A percentile compares a stretch with the other conserved stretches of the same genome.
phyloP scores from a whole-genome alignment of 2,888 invertebrate genomes.

The Polyommatus icarus region DNA sequence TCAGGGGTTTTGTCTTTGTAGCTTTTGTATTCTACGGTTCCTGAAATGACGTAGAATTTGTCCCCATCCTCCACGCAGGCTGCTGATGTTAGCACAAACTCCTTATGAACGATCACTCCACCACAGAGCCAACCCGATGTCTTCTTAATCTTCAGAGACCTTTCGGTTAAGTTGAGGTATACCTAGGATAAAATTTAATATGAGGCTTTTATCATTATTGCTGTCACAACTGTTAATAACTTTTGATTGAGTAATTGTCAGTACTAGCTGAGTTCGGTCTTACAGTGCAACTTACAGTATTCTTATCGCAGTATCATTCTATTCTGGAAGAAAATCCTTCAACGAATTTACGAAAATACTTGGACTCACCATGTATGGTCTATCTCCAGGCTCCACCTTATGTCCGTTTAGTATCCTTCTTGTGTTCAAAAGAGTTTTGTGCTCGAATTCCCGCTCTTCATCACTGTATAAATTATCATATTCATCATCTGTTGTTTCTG shows the following conservation, averaged over 20 bases:
- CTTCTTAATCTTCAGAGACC: constrained; percentile 71
- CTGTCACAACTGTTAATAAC: background rate
- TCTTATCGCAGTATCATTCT: background rate
- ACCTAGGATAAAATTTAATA: constrained; percentile 50
- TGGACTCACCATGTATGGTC: constrained; percentile 68
- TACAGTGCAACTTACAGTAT: background rate
- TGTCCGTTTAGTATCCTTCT: constrained; percentile 69
- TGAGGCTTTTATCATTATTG: background rate
- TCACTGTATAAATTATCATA: constrained; percentile 48
- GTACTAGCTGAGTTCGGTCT: background rate
- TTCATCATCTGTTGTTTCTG: constrained; percentile 34
- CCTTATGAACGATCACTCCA: constrained; percentile 64
- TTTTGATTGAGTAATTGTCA: no score
- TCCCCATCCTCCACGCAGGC: constrained; percentile 75
- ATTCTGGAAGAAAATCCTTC: background rate
- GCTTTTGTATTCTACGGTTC: constrained; percentile 67
- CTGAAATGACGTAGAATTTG: constrained; percentile 69
- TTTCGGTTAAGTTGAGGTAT: constrained; percentile 69
- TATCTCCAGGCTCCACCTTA: constrained; percentile 53
- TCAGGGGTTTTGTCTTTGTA: constrained; percentile 59
- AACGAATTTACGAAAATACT: background rate
- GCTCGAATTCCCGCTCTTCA: constrained; percentile 67
- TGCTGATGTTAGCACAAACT: constrained; percentile 70
- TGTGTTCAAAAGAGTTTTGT: constrained; percentile 59
- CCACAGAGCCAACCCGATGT: constrained; percentile 73